phyloP scores from a whole-genome alignment of 2,888 invertebrate genomes.

The Xestia c-nigrum region DNA sequence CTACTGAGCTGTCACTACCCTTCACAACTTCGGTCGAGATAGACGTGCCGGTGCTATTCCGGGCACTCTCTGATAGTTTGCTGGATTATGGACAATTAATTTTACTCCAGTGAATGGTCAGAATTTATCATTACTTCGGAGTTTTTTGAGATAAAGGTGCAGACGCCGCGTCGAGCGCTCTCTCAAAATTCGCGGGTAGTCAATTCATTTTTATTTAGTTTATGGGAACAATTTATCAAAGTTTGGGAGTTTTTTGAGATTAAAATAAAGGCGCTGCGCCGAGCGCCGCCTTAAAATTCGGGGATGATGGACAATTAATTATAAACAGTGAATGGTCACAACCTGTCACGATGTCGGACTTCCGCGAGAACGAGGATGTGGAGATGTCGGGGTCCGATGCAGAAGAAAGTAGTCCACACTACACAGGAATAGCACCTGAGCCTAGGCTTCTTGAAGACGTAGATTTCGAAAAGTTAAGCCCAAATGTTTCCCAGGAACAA shows the following conservation, averaged over 20 bases:
- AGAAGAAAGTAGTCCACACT: neutral
- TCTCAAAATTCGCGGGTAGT: neutral
- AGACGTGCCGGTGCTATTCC: neutral
- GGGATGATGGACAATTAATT: neutral
- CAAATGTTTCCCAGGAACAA: neutral
- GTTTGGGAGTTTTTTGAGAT: neutral
- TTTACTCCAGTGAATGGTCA: neutral
- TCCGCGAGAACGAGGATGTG: neutral
- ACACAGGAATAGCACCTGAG: neutral
- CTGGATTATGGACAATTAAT: neutral
- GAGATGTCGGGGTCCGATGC: neutral
- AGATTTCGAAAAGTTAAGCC: slow-evolving; percentile 16
- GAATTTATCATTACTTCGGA: neutral
- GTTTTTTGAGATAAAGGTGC: neutral
- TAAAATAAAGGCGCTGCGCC: neutral
- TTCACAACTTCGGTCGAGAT: neutral
- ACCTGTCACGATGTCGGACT: slow-evolving; percentile 22
- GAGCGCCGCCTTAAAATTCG: neutral
- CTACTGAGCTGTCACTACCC: neutral
- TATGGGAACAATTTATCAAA: neutral
- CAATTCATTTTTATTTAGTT: neutral
- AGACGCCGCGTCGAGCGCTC: neutral
- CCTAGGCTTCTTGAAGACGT: neutral
- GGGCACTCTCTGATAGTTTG: neutral
- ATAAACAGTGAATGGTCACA: neutral